Base-by-base conservation (phyloP, 2,113 vertebrate genomes). In the Ranitomeya variabilis region DNA sequence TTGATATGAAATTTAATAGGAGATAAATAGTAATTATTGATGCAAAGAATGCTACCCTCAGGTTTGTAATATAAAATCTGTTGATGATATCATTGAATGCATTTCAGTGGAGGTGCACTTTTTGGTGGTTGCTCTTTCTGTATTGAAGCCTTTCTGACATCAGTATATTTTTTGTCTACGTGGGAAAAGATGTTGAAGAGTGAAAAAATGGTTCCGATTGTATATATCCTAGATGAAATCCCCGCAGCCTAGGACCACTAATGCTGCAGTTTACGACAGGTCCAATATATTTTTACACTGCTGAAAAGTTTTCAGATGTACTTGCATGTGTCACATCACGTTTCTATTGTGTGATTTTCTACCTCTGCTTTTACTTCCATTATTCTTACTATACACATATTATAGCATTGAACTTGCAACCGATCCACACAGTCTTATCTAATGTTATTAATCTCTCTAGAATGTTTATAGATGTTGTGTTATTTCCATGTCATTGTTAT, bases 301-400 rank as follows among this genome's bases (percentile, higher is more conserved):
- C 59, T 77, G 7, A 45, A 77, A 26, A 31, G 78, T 78, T 78
- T 86, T 78, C 13, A 64, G 31, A 21, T 87, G 45, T 80, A 69
- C 23, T 64, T 69, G 86, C 86, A 80, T 87, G 86, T 69, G 80
- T 64, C 13, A 15, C 74, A 54, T 78, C 18, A 21, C 6, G 8
- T 31, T 67, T 54, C 16, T 79, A 21, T 69, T 80, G 85, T 54
- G 37, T 87, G 86, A 52, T 87, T 69, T 76, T 78, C 85, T 87
- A 66, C 85, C 76, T 80, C 86, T 87, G 76, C 77, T 67, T 80
- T 69, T 54, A 79, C 52, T 14, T 79, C 59, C 21, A 78, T n/a
- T 74, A 51, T 23, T 79, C 60, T 66, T 55, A 66, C 31, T 55
- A 59, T 86, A 18, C 77, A 16, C 10, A n/a, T 86, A 79, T 86